Conservation (phyloP, 2,888 invertebrate genomes). For the Ophion ventricosus region DNA sequence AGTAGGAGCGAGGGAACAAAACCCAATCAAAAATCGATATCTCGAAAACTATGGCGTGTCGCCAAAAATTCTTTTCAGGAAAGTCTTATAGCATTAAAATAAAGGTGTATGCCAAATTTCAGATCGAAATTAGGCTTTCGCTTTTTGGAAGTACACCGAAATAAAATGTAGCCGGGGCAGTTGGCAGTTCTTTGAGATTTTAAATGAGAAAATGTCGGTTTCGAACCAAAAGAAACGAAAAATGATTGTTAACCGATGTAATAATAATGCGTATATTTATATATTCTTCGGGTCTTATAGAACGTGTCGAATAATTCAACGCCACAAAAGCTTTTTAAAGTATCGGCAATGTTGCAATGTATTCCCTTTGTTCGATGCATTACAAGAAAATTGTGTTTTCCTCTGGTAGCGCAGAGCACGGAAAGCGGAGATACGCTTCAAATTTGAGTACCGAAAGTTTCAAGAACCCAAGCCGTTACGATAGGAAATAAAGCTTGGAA, state of each 20-base stretch:
- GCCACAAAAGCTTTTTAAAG: not conserved
- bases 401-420: not conserved
- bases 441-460: constrained; percentile 19
- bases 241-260: not conserved
- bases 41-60: too few species aligned
- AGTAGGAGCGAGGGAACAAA: too few species aligned
- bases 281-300: not conserved
- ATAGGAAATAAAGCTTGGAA: constrained; percentile 15
- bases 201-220: too few species aligned
- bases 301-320: not conserved
- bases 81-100: too few species aligned
- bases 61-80: too few species aligned
- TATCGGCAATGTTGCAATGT: constrained; percentile 8
- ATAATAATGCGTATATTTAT: not conserved
- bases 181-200: too few species aligned
- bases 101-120: too few species aligned
- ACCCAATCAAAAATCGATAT: too few species aligned
- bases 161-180: too few species aligned
- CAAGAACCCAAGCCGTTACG: constrained; percentile 5
- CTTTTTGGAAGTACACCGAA: too few species aligned
- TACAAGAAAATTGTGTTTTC: not conserved
- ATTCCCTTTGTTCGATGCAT: constrained; percentile 19
- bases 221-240: not conserved
- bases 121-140: too few species aligned
- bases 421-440: constrained; percentile 14